A percentile compares a stretch with the other conserved stretches of the same genome.
Evolutionary conservation across 2,888 invertebrate species (phyloP).

Genomic region (Craniophora ligustri): DNA sequence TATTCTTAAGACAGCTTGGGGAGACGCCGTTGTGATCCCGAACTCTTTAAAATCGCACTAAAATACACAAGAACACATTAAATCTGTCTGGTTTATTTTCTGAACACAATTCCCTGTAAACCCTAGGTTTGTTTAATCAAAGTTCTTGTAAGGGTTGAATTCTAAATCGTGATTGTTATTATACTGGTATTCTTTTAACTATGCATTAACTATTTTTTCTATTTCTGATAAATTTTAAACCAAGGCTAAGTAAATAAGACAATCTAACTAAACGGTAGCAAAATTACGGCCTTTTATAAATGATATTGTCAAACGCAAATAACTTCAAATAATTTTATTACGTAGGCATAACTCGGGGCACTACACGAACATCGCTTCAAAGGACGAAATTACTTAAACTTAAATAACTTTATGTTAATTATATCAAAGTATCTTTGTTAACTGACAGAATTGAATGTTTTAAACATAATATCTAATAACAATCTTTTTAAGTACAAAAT

Average conservation of each 20-base stretch:
- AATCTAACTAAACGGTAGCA: neutral
- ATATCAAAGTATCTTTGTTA: conserved; percentile 23
- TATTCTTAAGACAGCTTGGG: conserved; percentile 72
- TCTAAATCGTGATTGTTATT: neutral
- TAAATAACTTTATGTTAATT: conserved; percentile 13
- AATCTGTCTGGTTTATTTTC: conserved; percentile 32
- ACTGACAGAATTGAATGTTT: no score
- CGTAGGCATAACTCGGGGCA: conserved; percentile 4
- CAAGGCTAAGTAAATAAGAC: no score
- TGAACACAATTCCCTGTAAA: conserved; percentile 11
- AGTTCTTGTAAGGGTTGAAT: conserved; percentile 5
- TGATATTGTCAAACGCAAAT: neutral
- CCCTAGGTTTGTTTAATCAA: conserved; percentile 15
- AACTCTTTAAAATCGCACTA: conserved; percentile 62
- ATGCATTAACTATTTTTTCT: no score
- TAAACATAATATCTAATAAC: no score
- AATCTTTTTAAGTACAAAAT: no score
- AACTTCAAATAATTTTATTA: conserved; percentile 9
- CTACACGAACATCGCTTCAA: conserved; percentile 14
- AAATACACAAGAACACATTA: conserved; percentile 48
- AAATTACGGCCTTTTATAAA: neutral
- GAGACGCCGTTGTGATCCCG: conserved; percentile 62
- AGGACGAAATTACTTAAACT: conserved; percentile 25
- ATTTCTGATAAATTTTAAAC: no score
- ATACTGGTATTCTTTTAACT: no score